These are phyloP conservation scores for Acestrorhynchus altus DNA, from an alignment of 2,797 vertebrate species.

Conservation along the genomic window DNA sequence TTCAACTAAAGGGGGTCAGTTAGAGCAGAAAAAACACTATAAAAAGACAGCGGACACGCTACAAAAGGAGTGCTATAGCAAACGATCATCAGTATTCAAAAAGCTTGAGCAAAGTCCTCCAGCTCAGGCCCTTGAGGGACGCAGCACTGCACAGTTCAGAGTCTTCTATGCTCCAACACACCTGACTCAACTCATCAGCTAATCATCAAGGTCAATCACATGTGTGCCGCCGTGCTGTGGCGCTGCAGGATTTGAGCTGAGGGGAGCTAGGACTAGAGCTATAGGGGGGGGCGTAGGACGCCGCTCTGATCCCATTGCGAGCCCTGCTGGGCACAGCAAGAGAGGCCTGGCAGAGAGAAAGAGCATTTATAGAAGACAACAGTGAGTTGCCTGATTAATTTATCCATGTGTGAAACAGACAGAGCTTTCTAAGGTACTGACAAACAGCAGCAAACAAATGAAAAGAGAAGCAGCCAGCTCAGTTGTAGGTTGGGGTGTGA, in stretches of 20 bases:
- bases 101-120: not conserved
- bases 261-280: not conserved
- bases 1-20: too few species aligned
- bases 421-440: slow-evolving; percentile 29
- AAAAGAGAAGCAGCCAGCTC: not conserved
- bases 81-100: not conserved
- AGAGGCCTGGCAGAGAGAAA: slow-evolving; percentile 11
- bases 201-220: not conserved
- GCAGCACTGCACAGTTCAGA: not conserved
- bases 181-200: not conserved
- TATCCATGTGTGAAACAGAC: slow-evolving; percentile 36
- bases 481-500: too few species aligned
- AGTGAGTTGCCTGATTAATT: slow-evolving; percentile 45
- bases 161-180: not conserved
- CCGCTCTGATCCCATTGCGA: slow-evolving; percentile 12
- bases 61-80: not conserved
- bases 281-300: not conserved
- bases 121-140: not conserved
- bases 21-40: not conserved
- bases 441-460: slow-evolving; percentile 1
- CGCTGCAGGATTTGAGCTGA: not conserved
- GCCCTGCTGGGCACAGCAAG: not conserved
- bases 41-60: not conserved
- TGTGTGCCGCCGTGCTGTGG: not conserved
- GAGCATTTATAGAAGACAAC: slow-evolving; percentile 36